Conservation (phyloP, 1,140 invertebrate species). For the Dolichoris vasculosae region DNA sequence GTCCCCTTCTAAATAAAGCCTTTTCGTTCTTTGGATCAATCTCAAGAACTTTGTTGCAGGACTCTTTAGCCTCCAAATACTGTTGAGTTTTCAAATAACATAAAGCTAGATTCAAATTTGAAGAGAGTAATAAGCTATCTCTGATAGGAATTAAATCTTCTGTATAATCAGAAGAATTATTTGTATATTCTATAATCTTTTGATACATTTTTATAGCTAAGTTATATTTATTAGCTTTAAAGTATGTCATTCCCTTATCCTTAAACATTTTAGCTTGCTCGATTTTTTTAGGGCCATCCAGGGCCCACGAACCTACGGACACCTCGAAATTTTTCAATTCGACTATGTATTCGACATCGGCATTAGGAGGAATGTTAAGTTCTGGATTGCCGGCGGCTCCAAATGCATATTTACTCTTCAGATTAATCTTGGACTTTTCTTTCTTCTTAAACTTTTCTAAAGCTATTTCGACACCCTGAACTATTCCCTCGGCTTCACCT, state of each 20-base stretch:
- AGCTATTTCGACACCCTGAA: slow-evolving; percentile 90
- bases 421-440: slow-evolving; percentile 85
- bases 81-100: slow-evolving; percentile 90
- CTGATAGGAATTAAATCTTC: slow-evolving; percentile 69
- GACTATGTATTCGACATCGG: slow-evolving; percentile 87
- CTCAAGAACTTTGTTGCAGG: slow-evolving; percentile 83
- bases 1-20: slow-evolving; percentile 90
- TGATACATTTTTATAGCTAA: slow-evolving; percentile 93
- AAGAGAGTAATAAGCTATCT: slow-evolving; percentile 81
- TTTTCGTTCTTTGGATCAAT: slow-evolving; percentile 90
- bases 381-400: slow-evolving; percentile 81
- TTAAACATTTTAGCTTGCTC: slow-evolving; percentile 89
- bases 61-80: slow-evolving; percentile 81
- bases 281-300: slow-evolving; percentile 86
- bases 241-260: slow-evolving; percentile 93
- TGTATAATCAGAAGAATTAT: slow-evolving; percentile 70
- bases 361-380: slow-evolving; percentile 86
- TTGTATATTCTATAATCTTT: slow-evolving; percentile 77
- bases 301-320: slow-evolving; percentile 86
- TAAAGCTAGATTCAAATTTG: slow-evolving; percentile 89
- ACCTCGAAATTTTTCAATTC: slow-evolving; percentile 90
- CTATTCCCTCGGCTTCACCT: slow-evolving; percentile 83
- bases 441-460: slow-evolving; percentile 87
- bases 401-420: slow-evolving; percentile 90
- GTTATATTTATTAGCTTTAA: slow-evolving; percentile 85